Conservation (phyloP, 2,113 vertebrate genomes). For the Heliornis fulica region DNA sequence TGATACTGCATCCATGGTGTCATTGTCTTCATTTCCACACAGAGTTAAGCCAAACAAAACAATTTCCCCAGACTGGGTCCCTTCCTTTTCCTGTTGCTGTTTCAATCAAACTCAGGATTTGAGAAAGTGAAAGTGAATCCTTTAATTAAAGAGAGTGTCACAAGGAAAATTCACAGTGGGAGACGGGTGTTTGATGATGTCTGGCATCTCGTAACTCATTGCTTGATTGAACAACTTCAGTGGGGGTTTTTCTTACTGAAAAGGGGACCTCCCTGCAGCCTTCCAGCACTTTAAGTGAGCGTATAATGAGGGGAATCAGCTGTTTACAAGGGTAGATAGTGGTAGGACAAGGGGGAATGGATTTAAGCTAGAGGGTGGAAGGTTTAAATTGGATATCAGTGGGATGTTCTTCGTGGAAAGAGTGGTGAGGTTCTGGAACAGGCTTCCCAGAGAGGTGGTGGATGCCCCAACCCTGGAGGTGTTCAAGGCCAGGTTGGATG, state of each 20-base stretch:
- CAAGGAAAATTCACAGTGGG: background rate
- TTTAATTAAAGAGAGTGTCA: background rate
- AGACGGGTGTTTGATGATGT: background rate
- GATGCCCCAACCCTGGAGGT: too few species aligned
- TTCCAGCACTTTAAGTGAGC: too few species aligned
- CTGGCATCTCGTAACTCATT: background rate
- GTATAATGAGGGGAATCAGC: too few species aligned
- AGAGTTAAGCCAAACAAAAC: background rate
- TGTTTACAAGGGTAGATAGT: too few species aligned
- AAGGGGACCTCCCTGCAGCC: too few species aligned
- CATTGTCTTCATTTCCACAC: background rate
- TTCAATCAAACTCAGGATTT: background rate
- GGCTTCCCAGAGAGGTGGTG: too few species aligned
- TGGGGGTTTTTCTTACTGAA: background rate
- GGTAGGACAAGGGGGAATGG: too few species aligned
- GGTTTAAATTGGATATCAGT: too few species aligned
- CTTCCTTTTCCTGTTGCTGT: background rate
- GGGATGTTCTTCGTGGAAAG: too few species aligned
- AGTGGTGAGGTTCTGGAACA: too few species aligned
- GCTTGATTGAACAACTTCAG: background rate
- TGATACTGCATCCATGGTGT: background rate
- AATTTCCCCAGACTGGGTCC: background rate
- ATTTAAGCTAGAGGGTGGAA: too few species aligned
- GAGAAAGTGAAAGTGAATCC: background rate
- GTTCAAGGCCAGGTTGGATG: too few species aligned